Base-by-base conservation (phyloP, 2,888 invertebrate species). In the Dinocampus coccinellae region DNA sequence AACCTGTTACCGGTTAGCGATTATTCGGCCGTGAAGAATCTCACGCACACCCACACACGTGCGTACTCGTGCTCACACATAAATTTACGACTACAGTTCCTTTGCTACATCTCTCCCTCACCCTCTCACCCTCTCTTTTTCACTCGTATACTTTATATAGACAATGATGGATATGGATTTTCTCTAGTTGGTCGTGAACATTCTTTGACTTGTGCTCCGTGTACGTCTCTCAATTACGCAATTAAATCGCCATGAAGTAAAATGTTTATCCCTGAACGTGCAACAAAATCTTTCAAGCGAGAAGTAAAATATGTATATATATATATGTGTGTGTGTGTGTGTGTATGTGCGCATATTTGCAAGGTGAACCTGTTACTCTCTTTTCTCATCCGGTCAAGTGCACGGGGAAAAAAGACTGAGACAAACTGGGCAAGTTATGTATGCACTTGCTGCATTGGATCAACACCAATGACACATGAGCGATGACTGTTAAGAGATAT, bases 1-100 rank as follows among this genome's bases (percentile, higher is more conserved):
- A 77, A 75, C 76, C 74, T 76, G 78, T 77, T 77, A 78, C 77
- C 71, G 53, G 73, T 79, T 78, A 75, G 72, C 77, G 75, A 79
- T 78, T 78, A 76, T 78, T 80, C 72, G 70, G 72, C 69, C 76
- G 76, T 74, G 69, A 64, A 52, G 62, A 60, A 64, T 69, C 69
- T 74, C 73, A 75, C 72, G 72, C 69, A 74, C 53, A 72, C 71
- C 69, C 55, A 68, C 64, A 61, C 70, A 62, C 52, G 16, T n/a
- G 47, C 16, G 47, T 68, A 70, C 75, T 75, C 29, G 33, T 33
- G 58, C 33, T n/a, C 39, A 10, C 33, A 34, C 26, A 52, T 24
- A 55, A 34, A 58, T 58, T 58, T 58, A 58, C 33, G 58, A 34
- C 33, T 33, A 33, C 7, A 26, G 20, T 47, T 47, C 39, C n/a